These are phyloP conservation scores for Lasioglossum marginatum DNA, from an alignment of 2,888 invertebrate genomes.

Conservation along the genomic window DNA sequence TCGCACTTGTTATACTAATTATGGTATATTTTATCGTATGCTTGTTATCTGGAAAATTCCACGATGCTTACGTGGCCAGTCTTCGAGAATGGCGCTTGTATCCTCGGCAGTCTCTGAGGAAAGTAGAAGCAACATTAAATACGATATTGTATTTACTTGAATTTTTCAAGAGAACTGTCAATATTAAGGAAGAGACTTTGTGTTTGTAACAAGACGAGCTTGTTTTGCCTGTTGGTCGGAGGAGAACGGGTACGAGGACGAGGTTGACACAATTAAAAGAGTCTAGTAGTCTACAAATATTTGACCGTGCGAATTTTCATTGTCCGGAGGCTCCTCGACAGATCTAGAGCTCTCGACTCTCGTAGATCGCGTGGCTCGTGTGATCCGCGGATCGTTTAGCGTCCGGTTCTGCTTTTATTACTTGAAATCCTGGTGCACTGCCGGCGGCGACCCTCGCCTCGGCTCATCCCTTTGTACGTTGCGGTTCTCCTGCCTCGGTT, in stretches of 20 bases:
- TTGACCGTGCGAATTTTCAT: conserved; percentile 9
- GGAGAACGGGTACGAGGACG: neutral
- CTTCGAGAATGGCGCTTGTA: neutral
- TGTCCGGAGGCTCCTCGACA: neutral
- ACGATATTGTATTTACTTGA: neutral
- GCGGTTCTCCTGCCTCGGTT: neutral
- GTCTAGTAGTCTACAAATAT: conserved; percentile 2
- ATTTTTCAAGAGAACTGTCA: neutral
- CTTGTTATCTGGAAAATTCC: neutral
- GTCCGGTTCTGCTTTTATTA: conserved; percentile 1
- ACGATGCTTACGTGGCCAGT: neutral
- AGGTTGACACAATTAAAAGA: conserved; percentile 7
- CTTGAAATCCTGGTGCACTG: neutral
- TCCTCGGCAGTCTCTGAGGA: neutral
- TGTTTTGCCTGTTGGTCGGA: neutral
- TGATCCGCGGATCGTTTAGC: conserved; percentile 15
- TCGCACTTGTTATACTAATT: neutral
- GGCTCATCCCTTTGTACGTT: neutral
- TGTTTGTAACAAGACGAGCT: neutral
- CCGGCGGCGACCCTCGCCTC: neutral
- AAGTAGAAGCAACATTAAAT: neutral
- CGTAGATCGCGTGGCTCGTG: conserved; percentile 12
- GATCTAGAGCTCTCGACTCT: neutral
- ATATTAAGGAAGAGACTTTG: neutral
- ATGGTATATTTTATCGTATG: neutral